phyloP scores from a whole-genome alignment of 2,888 invertebrate species.

The Amblyjoppa fuscipennis region DNA sequence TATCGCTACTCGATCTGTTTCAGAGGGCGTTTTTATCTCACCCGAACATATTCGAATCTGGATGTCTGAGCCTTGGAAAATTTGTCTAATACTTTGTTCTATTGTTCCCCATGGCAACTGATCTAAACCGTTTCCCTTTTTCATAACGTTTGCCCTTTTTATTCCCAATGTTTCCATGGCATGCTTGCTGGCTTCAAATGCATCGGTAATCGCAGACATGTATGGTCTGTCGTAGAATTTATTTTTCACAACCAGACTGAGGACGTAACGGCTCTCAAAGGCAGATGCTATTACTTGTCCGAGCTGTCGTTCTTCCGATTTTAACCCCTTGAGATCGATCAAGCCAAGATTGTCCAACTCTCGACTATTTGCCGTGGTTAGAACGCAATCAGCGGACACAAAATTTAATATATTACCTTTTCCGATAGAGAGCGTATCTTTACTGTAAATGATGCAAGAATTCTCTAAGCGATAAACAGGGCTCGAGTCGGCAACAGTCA shows the following conservation, averaged over 20 bases:
- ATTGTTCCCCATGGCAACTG: background rate
- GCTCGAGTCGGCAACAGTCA: too few species aligned
- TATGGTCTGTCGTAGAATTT: background rate
- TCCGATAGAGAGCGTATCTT: too few species aligned
- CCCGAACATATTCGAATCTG: constrained; percentile 31
- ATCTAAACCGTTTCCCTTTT: background rate
- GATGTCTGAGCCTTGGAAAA: background rate
- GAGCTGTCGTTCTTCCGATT: too few species aligned
- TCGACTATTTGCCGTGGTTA: too few species aligned
- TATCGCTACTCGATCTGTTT: background rate
- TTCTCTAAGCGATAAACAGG: too few species aligned
- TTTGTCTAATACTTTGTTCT: background rate
- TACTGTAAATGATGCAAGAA: too few species aligned
- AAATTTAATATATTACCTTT: constrained; percentile 46
- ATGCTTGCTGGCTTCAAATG: constrained; percentile 1
- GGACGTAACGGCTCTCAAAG: too few species aligned
- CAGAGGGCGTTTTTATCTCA: constrained; percentile 35
- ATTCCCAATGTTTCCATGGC: constrained; percentile 19
- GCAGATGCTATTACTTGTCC: too few species aligned
- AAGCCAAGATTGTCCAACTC: too few species aligned
- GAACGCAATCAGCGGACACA: too few species aligned
- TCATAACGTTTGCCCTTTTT: background rate
- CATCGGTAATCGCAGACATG: background rate
- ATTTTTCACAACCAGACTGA: too few species aligned
- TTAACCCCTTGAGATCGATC: too few species aligned